These are phyloP conservation scores for Daboia siamensis DNA, from an alignment of 2,113 vertebrate genomes.

Conservation along the genomic window DNA sequence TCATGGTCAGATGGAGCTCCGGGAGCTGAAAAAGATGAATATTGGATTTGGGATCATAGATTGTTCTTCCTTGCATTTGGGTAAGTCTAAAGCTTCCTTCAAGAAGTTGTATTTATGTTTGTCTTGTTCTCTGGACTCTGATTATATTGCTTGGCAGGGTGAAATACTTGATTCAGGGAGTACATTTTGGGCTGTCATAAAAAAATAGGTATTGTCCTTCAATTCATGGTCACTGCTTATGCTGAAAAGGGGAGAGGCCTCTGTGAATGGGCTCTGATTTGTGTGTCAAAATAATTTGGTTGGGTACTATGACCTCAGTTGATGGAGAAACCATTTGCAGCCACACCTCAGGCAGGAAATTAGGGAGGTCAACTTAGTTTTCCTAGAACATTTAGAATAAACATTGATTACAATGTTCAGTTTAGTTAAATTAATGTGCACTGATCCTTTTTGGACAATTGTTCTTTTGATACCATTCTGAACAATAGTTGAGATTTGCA, in stretches of 20 bases:
- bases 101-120: not conserved
- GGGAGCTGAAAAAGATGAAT: not conserved
- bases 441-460: not conserved
- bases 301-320: not conserved
- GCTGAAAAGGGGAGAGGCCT: not conserved
- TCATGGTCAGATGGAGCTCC: not conserved
- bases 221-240: not conserved
- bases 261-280: not conserved
- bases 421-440: not conserved
- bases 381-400: not conserved
- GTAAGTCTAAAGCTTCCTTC: not conserved
- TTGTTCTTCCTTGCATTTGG: not conserved
- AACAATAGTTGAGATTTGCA: not conserved
- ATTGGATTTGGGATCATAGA: not conserved
- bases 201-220: not conserved
- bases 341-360: not conserved
- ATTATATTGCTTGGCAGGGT: not conserved
- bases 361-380: not conserved
- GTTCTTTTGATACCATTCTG: not conserved
- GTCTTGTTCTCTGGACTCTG: not conserved
- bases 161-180: not conserved
- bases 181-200: not conserved
- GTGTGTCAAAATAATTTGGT: not conserved
- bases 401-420: not conserved
- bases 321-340: not conserved